phyloP scores from a whole-genome alignment of 1,140 invertebrate species.

The Pachypeltis micranthus region DNA sequence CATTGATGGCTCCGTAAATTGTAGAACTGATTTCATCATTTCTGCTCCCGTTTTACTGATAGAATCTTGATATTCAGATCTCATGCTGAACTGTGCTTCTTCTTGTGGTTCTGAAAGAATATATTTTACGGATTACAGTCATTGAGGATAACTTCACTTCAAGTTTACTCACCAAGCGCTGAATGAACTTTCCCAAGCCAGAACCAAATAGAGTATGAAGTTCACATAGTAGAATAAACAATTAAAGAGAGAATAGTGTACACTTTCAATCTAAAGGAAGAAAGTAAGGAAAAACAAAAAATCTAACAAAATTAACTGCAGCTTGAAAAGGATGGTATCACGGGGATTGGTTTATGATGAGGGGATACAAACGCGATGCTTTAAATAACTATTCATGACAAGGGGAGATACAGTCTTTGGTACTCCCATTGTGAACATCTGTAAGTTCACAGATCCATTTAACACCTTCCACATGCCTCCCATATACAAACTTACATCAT shows the following conservation, averaged over 20 bases:
- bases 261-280: not conserved
- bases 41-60: constrained; percentile 10
- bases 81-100: not conserved
- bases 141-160: too few relatives aligned
- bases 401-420: not conserved
- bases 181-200: not conserved
- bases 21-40: constrained; percentile 5
- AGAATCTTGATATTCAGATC: constrained; percentile 10
- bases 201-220: not conserved
- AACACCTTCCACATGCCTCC: too few relatives aligned
- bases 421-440: not conserved
- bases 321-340: too few relatives aligned
- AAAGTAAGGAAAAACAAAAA: not conserved
- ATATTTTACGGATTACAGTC: not conserved
- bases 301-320: too few relatives aligned
- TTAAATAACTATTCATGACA: too few relatives aligned
- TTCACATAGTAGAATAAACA: not conserved
- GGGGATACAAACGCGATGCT: too few relatives aligned
- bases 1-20: not conserved
- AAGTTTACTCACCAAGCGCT: not conserved
- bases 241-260: not conserved
- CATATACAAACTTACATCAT: too few relatives aligned
- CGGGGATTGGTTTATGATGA: too few relatives aligned
- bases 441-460: too few relatives aligned
- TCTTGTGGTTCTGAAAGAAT: constrained; percentile 9